A percentile compares a stretch with the other conserved stretches of the same genome.
These are phyloP conservation scores for Phalacrocorax carbo DNA, from an alignment of 2,113 vertebrate genomes.

Conservation along the genomic window DNA sequence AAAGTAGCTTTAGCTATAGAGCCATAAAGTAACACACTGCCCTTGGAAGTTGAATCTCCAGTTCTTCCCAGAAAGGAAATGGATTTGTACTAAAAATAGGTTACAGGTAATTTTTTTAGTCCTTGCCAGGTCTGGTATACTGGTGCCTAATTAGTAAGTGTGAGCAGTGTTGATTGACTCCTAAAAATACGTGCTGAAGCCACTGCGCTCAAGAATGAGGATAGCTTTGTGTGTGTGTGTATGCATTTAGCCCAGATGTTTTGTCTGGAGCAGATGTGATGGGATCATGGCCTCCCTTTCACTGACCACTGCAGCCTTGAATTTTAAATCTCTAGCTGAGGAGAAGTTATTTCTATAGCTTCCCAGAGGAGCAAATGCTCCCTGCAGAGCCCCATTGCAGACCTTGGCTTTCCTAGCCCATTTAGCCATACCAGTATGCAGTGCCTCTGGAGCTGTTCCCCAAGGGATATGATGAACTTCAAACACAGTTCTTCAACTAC, in stretches of 20 bases:
- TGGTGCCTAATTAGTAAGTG: not conserved
- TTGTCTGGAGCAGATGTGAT: not conserved
- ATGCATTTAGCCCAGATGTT: not conserved
- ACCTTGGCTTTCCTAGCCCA: not conserved
- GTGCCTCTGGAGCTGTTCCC: not conserved
- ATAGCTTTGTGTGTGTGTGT: not conserved
- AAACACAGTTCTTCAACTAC: not conserved
- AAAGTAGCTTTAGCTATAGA: not conserved
- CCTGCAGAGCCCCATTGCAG: not conserved
- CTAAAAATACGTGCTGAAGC: not conserved
- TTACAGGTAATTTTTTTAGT: not conserved
- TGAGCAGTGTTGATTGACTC: not conserved
- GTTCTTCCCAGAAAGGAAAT: not conserved
- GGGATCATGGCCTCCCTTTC: conserved; percentile 11
- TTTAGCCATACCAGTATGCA: not conserved
- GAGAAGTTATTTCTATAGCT: not conserved
- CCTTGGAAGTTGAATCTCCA: not conserved
- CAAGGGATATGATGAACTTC: not conserved
- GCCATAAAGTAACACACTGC: not conserved
- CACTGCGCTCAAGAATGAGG: not conserved
- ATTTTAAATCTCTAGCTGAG: not conserved
- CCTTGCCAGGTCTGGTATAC: not conserved
- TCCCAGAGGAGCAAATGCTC: not conserved
- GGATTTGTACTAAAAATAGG: not conserved
- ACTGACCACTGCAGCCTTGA: conserved; percentile 40